Conservation (phyloP, 2,797 vertebrate species). For the Kryptopterus vitreolus region DNA sequence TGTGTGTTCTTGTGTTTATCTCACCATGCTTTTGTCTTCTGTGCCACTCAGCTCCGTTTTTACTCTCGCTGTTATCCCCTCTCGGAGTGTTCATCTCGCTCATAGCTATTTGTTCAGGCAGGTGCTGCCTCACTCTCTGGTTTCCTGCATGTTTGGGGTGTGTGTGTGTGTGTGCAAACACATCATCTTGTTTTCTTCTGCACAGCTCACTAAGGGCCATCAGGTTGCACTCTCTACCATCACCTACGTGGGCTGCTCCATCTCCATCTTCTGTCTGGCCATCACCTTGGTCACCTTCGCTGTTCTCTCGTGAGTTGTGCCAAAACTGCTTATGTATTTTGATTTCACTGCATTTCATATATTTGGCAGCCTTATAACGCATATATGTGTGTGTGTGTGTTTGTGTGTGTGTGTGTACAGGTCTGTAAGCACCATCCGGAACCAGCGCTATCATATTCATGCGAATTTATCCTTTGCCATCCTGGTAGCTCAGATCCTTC, state of each 20-base stretch:
- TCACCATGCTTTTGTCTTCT: too few species aligned
- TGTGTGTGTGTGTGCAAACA: too few species aligned
- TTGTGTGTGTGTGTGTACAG: constrained; percentile 65
- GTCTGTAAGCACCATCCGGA: constrained; percentile 93
- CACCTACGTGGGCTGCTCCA: constrained; percentile 90
- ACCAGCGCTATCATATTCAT: constrained; percentile 96
- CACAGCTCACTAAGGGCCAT: constrained; percentile 83
- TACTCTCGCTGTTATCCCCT: too few species aligned
- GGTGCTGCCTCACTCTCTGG: too few species aligned
- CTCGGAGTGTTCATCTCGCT: too few species aligned
- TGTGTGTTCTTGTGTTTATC: too few species aligned
- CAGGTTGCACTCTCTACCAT: constrained; percentile 93
- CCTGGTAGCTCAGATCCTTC: constrained; percentile 88
- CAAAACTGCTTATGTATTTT: not conserved
- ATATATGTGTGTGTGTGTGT: constrained; percentile 5
- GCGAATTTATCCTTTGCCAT: constrained; percentile 92
- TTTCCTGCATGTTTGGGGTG: too few species aligned
- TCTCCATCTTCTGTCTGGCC: constrained; percentile 89
- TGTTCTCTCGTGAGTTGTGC: constrained; percentile 85
- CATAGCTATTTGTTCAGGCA: too few species aligned
- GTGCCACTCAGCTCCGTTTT: too few species aligned
- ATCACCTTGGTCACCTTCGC: constrained; percentile 94
- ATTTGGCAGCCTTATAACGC: too few species aligned
- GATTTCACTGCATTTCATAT: not conserved
- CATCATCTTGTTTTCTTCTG: constrained; percentile 29